Evolutionary conservation across 2,113 vertebrate genomes (phyloP), one percentile per base, ranked within the genome.

Genomic region (Pipa parva): DNA sequence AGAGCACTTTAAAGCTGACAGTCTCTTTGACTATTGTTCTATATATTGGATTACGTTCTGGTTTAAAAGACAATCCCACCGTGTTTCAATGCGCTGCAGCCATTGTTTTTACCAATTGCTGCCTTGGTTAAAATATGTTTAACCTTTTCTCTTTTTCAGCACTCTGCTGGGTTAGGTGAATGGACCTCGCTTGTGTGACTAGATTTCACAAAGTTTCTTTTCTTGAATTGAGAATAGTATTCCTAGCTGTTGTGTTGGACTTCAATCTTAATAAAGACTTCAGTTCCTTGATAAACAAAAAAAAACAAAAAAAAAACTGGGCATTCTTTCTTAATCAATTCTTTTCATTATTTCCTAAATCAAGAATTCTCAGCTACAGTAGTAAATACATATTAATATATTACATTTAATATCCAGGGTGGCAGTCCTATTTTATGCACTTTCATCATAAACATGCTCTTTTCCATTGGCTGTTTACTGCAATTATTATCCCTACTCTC

Each of bases 271-370:
- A 50, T 49, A 31, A 63, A 50, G 46, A 29, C 45, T 63, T 50
- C 27, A 50, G 28, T 33, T 50, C 60, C 33, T 20, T 20, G 29
- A 63, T 33, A 63, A 61, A 61, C 42, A 48, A 48, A 61, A 48
- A 49, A 46, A 13, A n/a, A n/a, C n/a, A n/a, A n/a, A n/a, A 48
- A 48, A 61, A 48, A 49, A 46, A 13, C 59, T 48, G 29, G 27
- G 39, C 59, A 61, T 39, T 29, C n/a, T 29, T 27, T 42, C 59
- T 48, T 29, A 29, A 18, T 17, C 9, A 29, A 21, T 29, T 31
- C 39, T 42, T 25, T 61, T 61, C 59, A 61, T 61, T 61, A 48
- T 39, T 29, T 20, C n/a, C 39, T 48, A 17, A 61, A 39, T 18
- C n/a, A 61, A 42, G 29, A n/a, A n/a, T n/a, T n/a, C 42, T 48